Base-by-base conservation (phyloP, 2,888 invertebrate species). In the Drosophila kuntzei region DNA sequence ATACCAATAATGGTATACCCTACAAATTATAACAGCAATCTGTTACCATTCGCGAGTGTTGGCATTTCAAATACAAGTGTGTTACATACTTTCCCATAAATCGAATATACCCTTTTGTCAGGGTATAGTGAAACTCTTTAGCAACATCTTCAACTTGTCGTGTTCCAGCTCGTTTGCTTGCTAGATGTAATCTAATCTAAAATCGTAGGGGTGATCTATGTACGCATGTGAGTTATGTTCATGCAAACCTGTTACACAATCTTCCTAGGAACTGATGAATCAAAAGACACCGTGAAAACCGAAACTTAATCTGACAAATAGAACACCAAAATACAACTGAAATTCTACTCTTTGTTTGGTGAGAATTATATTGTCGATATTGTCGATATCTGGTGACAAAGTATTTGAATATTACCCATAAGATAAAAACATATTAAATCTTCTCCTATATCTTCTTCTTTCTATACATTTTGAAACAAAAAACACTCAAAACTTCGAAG, bases 121-220 rank as follows among this genome's bases (percentile, higher is more conserved):
- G 47, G 4, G 27, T 37, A 20, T 37, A 7, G 3, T 3, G n/a
- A 54, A 69, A 61, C 18, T 39, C 53, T 69, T 27, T 8, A 46
- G 41, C 49, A 61, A 54, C 36, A 61, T 67, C n/a, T 44, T 61
- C 25, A 46, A 44, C 54, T 67, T n/a, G 47, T 63, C 36, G 18
- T 53, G 27, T 39, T 29, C 25, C 29, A 39, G 32, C 49, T 32
- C 50, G 44, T 62, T 69, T 69, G 50, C 55, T 41, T 12, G 63
- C 25, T 49, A 51, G 51, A 44, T 54, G 53, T 53, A 47, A 53
- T 36, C 32, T 41, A 27, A 49, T n/a, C n/a, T n/a, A 53, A 49
- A 43, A 47, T 27, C 16, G 9, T 18, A 27, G 37, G 36, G 53
- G 18, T 18, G 4, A 12, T 12, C 18, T 9, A 37, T 25, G 36